Evolutionary conservation across 2,113 vertebrate species (phyloP).

Genomic region (Empidonax alnorum): DNA sequence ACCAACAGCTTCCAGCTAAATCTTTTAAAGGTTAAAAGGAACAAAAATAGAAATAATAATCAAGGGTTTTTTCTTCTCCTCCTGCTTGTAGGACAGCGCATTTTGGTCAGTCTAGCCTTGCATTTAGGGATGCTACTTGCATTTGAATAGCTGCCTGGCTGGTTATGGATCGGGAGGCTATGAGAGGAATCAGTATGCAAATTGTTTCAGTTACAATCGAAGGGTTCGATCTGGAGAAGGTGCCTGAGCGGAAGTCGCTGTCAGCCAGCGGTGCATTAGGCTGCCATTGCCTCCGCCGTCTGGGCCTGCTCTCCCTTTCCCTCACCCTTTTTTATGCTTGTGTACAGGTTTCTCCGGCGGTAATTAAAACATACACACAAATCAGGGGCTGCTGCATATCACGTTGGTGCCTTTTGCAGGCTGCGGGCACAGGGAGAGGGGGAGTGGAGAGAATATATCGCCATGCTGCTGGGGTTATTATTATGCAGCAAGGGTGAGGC

Average conservation of each 20-base stretch:
- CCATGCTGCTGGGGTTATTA: slow-evolving; percentile 39
- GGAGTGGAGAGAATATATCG: slow-evolving; percentile 37
- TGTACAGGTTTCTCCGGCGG: slow-evolving; percentile 64
- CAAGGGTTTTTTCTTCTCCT: slow-evolving; percentile 64
- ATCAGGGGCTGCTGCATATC: slow-evolving; percentile 61
- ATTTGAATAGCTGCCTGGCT: slow-evolving; percentile 94
- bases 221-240: slow-evolving; percentile 95
- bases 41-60: slow-evolving; percentile 64
- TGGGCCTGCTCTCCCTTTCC: slow-evolving; percentile 66
- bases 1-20: slow-evolving; percentile 75
- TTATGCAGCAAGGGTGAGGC: slow-evolving; percentile 75
- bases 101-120: slow-evolving; percentile 79
- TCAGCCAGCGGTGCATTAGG: slow-evolving; percentile 87
- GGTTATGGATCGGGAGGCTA: slow-evolving; percentile 90
- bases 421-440: background rate
- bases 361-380: slow-evolving; percentile 77
- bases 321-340: slow-evolving; percentile 57
- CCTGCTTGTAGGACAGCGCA: slow-evolving; percentile 62
- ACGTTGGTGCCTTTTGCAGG: slow-evolving; percentile 39
- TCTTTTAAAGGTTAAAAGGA: slow-evolving; percentile 66
- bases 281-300: slow-evolving; percentile 71
- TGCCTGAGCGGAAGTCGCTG: slow-evolving; percentile 86
- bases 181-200: slow-evolving; percentile 99
- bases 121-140: slow-evolving; percentile 87
- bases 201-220: slow-evolving; percentile 99